These are phyloP conservation scores for Hypomecis atomaria DNA, from an alignment of 2,888 invertebrate genomes.

Conservation along the genomic window DNA sequence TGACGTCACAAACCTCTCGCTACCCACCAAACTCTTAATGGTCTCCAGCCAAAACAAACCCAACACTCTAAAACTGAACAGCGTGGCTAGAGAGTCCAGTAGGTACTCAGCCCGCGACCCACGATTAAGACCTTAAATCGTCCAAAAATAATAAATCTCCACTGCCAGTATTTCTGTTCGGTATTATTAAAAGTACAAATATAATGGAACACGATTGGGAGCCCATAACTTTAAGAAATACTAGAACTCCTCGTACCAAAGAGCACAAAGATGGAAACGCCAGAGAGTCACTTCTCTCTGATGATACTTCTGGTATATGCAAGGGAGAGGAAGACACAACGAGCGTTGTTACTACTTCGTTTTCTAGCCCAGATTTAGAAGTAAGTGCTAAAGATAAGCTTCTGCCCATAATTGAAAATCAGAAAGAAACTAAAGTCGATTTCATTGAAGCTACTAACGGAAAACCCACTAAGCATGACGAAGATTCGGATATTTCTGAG, in stretches of 20 bases:
- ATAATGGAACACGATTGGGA: conserved; percentile 68
- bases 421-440: conserved; percentile 50
- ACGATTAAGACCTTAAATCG: conserved; percentile 82
- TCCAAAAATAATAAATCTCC: conserved; percentile 42
- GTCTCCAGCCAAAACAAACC: conserved; percentile 82
- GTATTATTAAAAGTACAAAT: conserved; percentile 60
- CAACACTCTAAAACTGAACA: conserved; percentile 77
- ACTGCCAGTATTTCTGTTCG: conserved; percentile 72
- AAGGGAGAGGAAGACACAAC: conserved; percentile 73
- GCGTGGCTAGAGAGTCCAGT: conserved; percentile 79
- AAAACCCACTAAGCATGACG: conserved; percentile 40
- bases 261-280: conserved; percentile 59
- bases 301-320: conserved; percentile 80
- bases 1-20: conserved; percentile 50
- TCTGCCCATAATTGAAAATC: conserved; percentile 39
- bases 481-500: conserved; percentile 42
- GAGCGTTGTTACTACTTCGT: conserved; percentile 63
- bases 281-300: conserved; percentile 73
- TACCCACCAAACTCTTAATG: conserved; percentile 80
- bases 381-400: conserved; percentile 58
- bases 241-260: conserved; percentile 62
- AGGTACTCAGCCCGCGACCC: conserved; percentile 84
- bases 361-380: conserved; percentile 74
- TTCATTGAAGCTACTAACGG: conserved; percentile 38
- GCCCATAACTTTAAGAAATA: conserved; percentile 63